Evolutionary conservation across 2,888 invertebrate species (phyloP), one percentile per base, ranked within the genome.

Genomic region (Epistrophella euchroma): DNA sequence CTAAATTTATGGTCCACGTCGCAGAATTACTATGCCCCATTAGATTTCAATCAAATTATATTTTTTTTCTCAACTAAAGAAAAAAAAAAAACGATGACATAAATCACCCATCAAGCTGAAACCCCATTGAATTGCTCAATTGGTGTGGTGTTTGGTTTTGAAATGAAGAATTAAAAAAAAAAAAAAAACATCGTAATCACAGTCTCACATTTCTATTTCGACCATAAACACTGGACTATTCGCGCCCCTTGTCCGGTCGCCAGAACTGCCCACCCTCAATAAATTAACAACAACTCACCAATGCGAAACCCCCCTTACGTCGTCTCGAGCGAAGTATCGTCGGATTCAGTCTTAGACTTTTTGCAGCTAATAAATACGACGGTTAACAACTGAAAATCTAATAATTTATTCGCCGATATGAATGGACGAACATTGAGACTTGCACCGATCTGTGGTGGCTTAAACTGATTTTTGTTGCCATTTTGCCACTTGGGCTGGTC

Each of bases 401-500:
- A 85, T 85, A 85, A 85, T 76, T 77, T 85, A 85, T 85, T 25
- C 72, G 55, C 52, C 60, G 73, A 85, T 85, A 81, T 77, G 76
- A 81, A 77, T 73, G 68, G 71, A 58, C 37, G 58, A 68, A 68
- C 85, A 55, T 47, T 64, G 72, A 58, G 76, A 47, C 76, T 76
- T 66, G 80, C 72, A 32, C n/a, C 40, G 62, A 22, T 62, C 43
- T 47, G 56, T 37, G 56, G 76, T 37, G 73, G 76, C 76, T 73
- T 85, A 85, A 85, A 85, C 81, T 85, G 85, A 85, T 85, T 85
- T 85, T 85, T 81, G 76, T 85, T 81, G 85, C 81, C 72, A 76
- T 85, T 85, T 85, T 85, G 76, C 81, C 85, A 85, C 81, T 85
- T 85, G 85, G 85, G 76, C 81, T 77, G 85, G 85, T 85, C 81